phyloP scores from a whole-genome alignment of 2,888 invertebrate species.

The Serripes groenlandicus region DNA sequence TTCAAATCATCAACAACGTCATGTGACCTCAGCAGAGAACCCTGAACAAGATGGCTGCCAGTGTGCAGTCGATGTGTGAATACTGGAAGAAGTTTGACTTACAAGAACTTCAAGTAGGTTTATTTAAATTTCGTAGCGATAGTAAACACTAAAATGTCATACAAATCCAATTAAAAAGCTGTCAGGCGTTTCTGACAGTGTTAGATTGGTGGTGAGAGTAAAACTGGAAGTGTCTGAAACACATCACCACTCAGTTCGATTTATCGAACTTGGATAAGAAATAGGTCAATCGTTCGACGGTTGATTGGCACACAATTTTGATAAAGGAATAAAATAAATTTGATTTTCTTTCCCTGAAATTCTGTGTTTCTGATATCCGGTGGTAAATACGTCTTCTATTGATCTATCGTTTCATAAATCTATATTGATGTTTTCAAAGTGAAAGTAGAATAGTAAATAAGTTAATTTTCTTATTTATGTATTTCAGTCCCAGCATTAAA shows the following conservation, averaged over 20 bases:
- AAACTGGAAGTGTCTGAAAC: background rate
- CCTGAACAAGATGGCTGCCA: constrained; percentile 87
- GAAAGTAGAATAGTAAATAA: too few species aligned
- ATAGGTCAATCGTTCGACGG: constrained; percentile 8
- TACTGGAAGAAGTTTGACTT: constrained; percentile 87
- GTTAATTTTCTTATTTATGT: too few species aligned
- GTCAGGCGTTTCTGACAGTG: background rate
- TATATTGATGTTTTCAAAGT: too few species aligned
- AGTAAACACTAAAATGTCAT: background rate
- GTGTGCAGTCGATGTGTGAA: constrained; percentile 87
- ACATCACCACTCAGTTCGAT: constrained; percentile 5
- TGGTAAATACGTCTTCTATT: too few species aligned
- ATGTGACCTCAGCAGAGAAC: constrained; percentile 85
- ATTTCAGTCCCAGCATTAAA: too few species aligned
- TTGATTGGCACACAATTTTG: too few species aligned
- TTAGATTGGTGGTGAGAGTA: background rate
- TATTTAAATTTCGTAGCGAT: background rate
- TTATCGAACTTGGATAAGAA: constrained; percentile 21
- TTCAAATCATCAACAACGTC: constrained; percentile 70
- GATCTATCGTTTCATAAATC: too few species aligned
- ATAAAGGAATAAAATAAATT: too few species aligned
- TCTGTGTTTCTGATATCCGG: too few species aligned
- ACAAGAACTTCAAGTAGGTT: constrained; percentile 86
- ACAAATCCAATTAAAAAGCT: background rate
- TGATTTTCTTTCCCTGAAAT: too few species aligned